A percentile compares a stretch with the other conserved stretches of the same genome.
Conservation (phyloP, 1,140 invertebrate species). For the Calliphora vicina region DNA sequence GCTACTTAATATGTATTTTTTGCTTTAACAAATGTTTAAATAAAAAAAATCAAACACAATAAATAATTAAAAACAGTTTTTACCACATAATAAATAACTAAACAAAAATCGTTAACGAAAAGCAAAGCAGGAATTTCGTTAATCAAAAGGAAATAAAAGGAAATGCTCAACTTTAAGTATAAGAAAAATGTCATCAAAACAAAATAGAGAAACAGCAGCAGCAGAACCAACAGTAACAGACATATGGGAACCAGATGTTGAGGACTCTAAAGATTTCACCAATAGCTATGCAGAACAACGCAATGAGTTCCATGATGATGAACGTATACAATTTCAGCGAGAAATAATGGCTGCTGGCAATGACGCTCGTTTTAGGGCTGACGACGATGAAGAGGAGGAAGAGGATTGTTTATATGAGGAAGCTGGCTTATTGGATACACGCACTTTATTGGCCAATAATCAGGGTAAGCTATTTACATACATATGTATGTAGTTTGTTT, state of each 20-base stretch:
- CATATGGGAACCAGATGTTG: conserved; percentile 5
- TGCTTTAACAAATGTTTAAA: too few relatives aligned
- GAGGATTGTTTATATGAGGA: conserved; percentile 8
- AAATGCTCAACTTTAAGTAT: not conserved
- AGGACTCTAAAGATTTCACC: not conserved
- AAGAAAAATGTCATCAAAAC: conserved; percentile 4
- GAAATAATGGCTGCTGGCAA: not conserved
- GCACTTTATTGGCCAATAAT: conserved; percentile 4
- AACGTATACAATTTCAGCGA: not conserved
- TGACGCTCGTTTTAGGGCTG: not conserved
- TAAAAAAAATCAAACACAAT: too few relatives aligned
- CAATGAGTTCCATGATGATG: not conserved
- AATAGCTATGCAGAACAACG: not conserved
- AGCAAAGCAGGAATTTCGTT: not conserved
- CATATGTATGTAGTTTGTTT: not conserved
- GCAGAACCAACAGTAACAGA: not conserved
- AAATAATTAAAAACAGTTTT: too few relatives aligned
- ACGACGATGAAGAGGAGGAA: conserved; percentile 15
- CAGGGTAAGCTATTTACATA: not conserved
- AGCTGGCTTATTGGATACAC: conserved; percentile 9
- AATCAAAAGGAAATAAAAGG: not conserved
- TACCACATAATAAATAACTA: too few relatives aligned
- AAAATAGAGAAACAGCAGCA: not conserved
- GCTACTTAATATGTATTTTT: too few relatives aligned
- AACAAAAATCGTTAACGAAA: too few relatives aligned